Evolutionary conservation across 2,888 invertebrate species (phyloP), one percentile per base, ranked within the genome.

Genomic region (Aelia acuminata): DNA sequence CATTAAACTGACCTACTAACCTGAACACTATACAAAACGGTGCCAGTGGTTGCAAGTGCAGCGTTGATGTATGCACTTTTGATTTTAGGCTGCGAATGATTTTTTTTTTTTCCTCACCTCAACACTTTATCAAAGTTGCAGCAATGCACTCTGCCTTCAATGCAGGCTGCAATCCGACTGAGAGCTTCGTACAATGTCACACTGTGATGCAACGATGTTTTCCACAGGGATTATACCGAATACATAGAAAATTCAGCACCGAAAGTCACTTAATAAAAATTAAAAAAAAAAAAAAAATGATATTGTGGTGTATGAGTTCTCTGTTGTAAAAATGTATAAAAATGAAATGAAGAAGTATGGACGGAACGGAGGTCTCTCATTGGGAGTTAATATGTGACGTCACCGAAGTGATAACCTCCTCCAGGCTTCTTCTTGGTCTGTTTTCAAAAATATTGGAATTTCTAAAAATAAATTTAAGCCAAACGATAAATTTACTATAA

Each of bases 381-480:
- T 80, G 80, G 80, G n/a, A 43, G 80, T 80, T 39, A 80, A 80
- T 47, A 22, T 43, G n/a, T 80, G 80, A 80, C 80, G 80, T 80
- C 80, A 80, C n/a, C 43, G 80, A 43, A 43, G 4, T 43, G 15
- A 43, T 80, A 80, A 80, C 80, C 80, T 80, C 80, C 43, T 47
- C 11, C n/a, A n/a, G 43, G 43, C 80, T 47, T 43, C 80, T 43
- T 80, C 75, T 22, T 8, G n/a, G n/a, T 80, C 80, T 80, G n/a
- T 80, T 80, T 80, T 80, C 43, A 80, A 80, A 75, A 47, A 80
- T 80, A 80, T 43, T 35, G 1, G 15, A 80, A 80, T 39, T 80
- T 39, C 39, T 75, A 11, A 4, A n/a, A 7, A 7, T n/a, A n/a
- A n/a, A n/a, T 57, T 43, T 11, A 43, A 43, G n/a, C 1, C n/a